Percentiles rank a stretch among this genome's conserved stretches.
phyloP scores from a whole-genome alignment of 2,113 vertebrate species.

The Opisthocomus hoazin region DNA sequence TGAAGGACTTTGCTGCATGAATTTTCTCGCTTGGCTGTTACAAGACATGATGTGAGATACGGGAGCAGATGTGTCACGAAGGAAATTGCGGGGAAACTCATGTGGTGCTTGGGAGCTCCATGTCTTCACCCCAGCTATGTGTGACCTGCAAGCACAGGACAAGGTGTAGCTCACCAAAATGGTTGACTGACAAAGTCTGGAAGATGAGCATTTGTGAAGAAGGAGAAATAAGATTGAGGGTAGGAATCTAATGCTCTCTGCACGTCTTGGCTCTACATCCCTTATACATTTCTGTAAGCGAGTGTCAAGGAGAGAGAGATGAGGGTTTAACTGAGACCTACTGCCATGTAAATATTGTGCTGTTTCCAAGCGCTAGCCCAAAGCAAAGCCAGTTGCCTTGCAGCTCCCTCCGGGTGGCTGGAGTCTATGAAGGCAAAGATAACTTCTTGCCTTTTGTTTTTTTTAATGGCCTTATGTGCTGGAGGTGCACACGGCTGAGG shows the following conservation, averaged over 20 bases:
- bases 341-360: neutral
- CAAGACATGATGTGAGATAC: neutral
- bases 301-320: neutral
- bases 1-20: neutral
- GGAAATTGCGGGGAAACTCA: neutral
- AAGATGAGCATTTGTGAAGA: neutral
- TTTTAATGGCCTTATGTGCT: neutral
- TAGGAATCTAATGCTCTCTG: neutral
- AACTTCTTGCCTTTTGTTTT: neutral
- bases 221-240: neutral
- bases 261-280: neutral
- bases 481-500: neutral
- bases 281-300: neutral
- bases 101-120: neutral
- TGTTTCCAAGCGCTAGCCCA: accelerated
- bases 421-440: neutral
- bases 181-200: neutral
- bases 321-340: neutral
- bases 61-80: neutral
- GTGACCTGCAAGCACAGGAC: neutral
- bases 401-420: neutral
- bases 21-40: neutral
- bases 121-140: neutral
- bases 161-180: neutral
- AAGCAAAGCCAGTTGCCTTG: neutral